A percentile compares a stretch with the other conserved stretches of the same genome.
Conservation (phyloP, 2,113 vertebrate genomes). For the Triplophysa dalaica region DNA sequence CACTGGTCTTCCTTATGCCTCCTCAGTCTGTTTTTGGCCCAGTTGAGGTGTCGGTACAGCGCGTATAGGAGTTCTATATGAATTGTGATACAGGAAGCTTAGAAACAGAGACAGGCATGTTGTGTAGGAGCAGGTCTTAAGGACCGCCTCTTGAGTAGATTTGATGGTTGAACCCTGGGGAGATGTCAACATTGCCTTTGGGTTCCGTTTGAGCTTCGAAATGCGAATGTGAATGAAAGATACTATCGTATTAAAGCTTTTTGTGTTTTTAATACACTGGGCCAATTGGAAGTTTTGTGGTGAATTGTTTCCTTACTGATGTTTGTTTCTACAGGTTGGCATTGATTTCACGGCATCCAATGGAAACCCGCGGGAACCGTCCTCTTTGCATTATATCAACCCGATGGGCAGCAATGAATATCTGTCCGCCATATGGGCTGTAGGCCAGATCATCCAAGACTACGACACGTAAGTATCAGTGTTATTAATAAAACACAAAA, state of each 20-base stretch:
- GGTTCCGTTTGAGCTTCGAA: conserved; percentile 17
- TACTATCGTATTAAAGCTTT: conserved; percentile 28
- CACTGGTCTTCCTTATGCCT: conserved; percentile 16
- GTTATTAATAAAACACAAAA: conserved; percentile 36
- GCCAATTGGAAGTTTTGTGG: neutral
- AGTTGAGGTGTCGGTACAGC: conserved; percentile 24
- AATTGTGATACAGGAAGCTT: conserved; percentile 23
- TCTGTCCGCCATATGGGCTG: conserved; percentile 92
- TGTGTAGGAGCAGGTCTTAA: neutral
- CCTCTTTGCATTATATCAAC: conserved; percentile 96
- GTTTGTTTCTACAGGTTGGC: conserved; percentile 80
- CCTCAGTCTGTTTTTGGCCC: conserved; percentile 9
- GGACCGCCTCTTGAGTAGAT: conserved; percentile 31
- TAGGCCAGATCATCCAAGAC: conserved; percentile 98
- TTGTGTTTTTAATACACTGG: conserved; percentile 27
- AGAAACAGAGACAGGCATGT: neutral
- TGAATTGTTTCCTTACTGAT: no score
- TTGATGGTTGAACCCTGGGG: conserved; percentile 36
- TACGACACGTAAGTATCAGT: conserved; percentile 89
- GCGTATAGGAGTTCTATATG: conserved; percentile 39
- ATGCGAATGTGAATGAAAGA: conserved; percentile 17
- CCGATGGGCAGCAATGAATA: conserved; percentile 96
- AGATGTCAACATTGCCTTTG: conserved; percentile 32
- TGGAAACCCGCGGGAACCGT: conserved; percentile 89
- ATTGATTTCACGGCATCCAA: conserved; percentile 99